Conservation (phyloP, 2,113 vertebrate species). For the Oreamnos americanus region DNA sequence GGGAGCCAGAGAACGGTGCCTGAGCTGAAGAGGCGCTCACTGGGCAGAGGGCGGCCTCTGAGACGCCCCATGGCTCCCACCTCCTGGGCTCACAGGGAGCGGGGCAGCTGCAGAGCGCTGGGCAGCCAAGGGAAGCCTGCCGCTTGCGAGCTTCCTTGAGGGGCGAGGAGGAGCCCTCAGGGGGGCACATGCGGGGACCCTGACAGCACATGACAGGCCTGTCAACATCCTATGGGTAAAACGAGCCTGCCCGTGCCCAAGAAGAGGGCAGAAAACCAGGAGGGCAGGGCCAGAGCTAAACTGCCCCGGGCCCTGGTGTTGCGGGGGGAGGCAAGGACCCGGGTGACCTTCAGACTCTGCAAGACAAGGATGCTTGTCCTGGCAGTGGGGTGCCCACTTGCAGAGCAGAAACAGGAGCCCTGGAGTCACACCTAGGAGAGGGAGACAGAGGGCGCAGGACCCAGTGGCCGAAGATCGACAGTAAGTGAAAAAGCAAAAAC, state of each 20-base stretch:
- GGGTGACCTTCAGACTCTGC: neutral
- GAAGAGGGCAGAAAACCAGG: neutral
- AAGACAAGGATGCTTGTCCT: neutral
- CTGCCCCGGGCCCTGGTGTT: neutral
- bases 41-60: neutral
- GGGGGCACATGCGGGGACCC: fast-evolving
- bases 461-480: fast-evolving
- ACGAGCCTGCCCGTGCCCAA: neutral
- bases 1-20: neutral
- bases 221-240: neutral
- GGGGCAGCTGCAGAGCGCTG: neutral
- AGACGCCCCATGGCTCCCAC: fast-evolving
- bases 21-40: fast-evolving
- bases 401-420: neutral
- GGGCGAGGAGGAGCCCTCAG: fast-evolving
- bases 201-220: fast-evolving
- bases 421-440: neutral
- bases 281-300: neutral
- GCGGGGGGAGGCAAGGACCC: neutral
- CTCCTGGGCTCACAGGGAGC: too few relatives aligned
- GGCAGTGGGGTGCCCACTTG: too few relatives aligned
- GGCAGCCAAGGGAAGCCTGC: neutral
- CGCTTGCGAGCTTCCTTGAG: neutral
- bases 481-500: neutral
- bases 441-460: neutral